Evolutionary conservation across 2,888 invertebrate genomes (phyloP).

Genomic region (Trissolcus brochymenae): DNA sequence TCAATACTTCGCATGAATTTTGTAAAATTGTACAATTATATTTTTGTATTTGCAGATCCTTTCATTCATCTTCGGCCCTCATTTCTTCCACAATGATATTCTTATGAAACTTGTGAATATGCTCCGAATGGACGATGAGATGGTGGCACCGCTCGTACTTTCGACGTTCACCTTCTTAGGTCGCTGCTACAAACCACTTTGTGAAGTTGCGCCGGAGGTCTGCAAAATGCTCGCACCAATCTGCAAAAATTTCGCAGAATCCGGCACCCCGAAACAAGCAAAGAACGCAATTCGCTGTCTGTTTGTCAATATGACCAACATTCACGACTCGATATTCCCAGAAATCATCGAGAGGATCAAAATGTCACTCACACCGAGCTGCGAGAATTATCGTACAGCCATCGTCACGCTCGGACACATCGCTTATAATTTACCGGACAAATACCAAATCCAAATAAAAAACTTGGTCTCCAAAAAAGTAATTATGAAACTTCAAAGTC

Average conservation of each 20-base stretch:
- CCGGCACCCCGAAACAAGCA: constrained; percentile 95
- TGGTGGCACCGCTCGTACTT: constrained; percentile 87
- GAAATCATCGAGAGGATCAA: constrained; percentile 89
- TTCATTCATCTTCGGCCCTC: constrained; percentile 94
- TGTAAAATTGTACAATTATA: not conserved
- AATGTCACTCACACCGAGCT: constrained; percentile 84
- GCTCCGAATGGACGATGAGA: constrained; percentile 88
- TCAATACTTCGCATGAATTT: not conserved
- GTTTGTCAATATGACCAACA: constrained; percentile 85
- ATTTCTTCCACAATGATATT: constrained; percentile 92
- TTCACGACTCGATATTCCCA: constrained; percentile 87
- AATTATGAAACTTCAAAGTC: not conserved
- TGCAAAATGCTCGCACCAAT: constrained; percentile 89
- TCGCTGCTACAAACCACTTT: constrained; percentile 86
- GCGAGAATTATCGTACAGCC: constrained; percentile 92
- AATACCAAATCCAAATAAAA: constrained; percentile 93
- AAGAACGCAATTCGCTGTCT: constrained; percentile 97
- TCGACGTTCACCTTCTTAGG: constrained; percentile 92
- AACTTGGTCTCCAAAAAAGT: constrained; percentile 95
- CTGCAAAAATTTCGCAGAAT: constrained; percentile 91
- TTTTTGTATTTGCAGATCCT: constrained; percentile 80
- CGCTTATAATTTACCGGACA: constrained; percentile 92
- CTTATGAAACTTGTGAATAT: constrained; percentile 86
- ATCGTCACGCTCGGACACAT: constrained; percentile 97
- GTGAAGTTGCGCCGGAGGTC: constrained; percentile 85